Evolutionary conservation across 1,140 invertebrate species (phyloP).

Genomic region (Sipha flava): DNA sequence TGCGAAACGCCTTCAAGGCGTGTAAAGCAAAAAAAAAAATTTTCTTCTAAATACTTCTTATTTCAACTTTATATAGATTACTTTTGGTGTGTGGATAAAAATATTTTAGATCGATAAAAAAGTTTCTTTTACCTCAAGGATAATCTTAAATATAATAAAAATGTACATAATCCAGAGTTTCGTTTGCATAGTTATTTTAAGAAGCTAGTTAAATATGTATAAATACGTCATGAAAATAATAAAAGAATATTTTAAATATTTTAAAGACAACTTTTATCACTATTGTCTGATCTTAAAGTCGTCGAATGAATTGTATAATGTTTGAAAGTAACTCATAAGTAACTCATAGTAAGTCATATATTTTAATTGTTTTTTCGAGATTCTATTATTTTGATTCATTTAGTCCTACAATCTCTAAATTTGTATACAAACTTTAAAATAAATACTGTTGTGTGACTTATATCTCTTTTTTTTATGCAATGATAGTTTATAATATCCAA

Average conservation of each 20-base stretch:
- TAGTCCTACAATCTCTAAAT: too few species aligned
- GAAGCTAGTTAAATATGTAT: not conserved
- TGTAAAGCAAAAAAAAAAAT: too few species aligned
- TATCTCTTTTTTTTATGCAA: too few species aligned
- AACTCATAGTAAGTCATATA: not conserved
- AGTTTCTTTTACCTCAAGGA: not conserved
- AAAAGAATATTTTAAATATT: conserved; percentile 15
- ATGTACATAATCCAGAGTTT: not conserved
- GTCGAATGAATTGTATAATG: not conserved
- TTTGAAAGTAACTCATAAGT: conserved; percentile 14
- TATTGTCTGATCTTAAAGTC: not conserved
- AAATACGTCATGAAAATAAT: not conserved
- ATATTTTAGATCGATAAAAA: not conserved
- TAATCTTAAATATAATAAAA: conserved; percentile 2
- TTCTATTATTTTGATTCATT: too few species aligned
- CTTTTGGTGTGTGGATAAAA: not conserved
- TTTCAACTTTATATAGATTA: not conserved
- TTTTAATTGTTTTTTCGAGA: not conserved
- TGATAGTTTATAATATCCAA: too few species aligned
- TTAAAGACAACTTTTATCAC: conserved; percentile 13
- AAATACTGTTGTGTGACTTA: too few species aligned
- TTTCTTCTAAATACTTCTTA: too few species aligned
- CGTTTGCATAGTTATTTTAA: not conserved
- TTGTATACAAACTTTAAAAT: too few species aligned
- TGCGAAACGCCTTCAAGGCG: too few species aligned